A percentile compares a stretch with the other conserved stretches of the same genome.
These are phyloP conservation scores for Anomalospiza imberbis DNA, from an alignment of 2,797 vertebrate genomes.

Conservation along the genomic window DNA sequence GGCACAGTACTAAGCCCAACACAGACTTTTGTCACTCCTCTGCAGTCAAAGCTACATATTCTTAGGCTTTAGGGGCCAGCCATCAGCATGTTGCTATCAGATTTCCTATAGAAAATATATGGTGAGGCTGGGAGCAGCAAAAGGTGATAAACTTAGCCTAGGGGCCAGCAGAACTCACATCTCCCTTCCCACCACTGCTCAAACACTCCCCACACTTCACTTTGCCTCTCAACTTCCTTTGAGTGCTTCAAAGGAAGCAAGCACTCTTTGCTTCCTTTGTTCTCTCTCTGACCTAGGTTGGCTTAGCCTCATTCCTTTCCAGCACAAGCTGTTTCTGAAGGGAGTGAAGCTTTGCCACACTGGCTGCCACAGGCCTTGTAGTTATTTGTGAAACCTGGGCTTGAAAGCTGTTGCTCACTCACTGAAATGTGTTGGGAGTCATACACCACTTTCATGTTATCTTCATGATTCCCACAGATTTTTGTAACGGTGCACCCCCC, in stretches of 20 bases:
- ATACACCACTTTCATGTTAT: not conserved
- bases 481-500: not conserved
- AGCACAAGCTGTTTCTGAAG: not conserved
- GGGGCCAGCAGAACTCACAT: not conserved
- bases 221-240: not conserved
- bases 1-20: not conserved
- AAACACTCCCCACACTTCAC: not conserved
- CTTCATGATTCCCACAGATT: not conserved
- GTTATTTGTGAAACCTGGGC: not conserved
- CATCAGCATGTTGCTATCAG: not conserved
- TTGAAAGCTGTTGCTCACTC: not conserved
- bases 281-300: not conserved
- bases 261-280: not conserved
- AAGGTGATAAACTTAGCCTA: not conserved
- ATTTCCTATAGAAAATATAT: not conserved
- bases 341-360: not conserved
- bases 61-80: not conserved
- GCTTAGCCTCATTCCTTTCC: not conserved
- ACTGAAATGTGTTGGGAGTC: rapidly evolving
- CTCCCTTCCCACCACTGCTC: not conserved
- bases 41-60: not conserved
- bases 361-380: rapidly evolving
- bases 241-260: no score
- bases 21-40: not conserved
- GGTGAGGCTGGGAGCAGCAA: not conserved